phyloP scores from a whole-genome alignment of 2,888 invertebrate genomes.

The Cosmopolites sordidus region DNA sequence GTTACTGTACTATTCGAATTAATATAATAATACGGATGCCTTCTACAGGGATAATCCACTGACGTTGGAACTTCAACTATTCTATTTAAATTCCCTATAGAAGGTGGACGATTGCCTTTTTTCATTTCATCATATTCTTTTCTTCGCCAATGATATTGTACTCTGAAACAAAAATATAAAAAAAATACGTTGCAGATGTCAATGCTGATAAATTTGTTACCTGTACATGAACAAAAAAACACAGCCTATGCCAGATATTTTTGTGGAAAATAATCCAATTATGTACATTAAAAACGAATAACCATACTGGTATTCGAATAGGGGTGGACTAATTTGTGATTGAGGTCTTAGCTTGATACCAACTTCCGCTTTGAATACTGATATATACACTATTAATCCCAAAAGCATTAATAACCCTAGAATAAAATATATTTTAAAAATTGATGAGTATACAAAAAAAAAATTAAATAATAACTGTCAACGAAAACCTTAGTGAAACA shows the following conservation, averaged over 20 bases:
- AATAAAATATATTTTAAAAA: constrained; percentile 34
- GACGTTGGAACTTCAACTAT: constrained; percentile 25
- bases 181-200: background rate
- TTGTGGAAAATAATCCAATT: constrained; percentile 77
- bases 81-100: constrained; percentile 37
- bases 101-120: constrained; percentile 35
- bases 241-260: constrained; percentile 80
- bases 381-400: constrained; percentile 89
- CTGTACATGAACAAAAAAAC: constrained; percentile 83
- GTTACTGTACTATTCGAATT: constrained; percentile 45
- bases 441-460: no score
- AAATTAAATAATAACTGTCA: no score
- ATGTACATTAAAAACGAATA: constrained; percentile 84
- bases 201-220: constrained; percentile 32
- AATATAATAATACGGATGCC: constrained; percentile 49
- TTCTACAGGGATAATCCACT: constrained; percentile 47
- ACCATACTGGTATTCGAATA: constrained; percentile 82
- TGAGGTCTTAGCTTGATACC: constrained; percentile 80
- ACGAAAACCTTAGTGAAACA: no score
- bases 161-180: constrained; percentile 13
- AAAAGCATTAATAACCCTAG: constrained; percentile 84
- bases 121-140: constrained; percentile 50
- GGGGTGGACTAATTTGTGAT: constrained; percentile 71
- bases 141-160: constrained; percentile 53
- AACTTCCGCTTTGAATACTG: constrained; percentile 86